Percentiles rank a stretch among this genome's conserved stretches.
phyloP scores from a whole-genome alignment of 2,113 vertebrate species.

The Dendropsophus ebraccatus region DNA sequence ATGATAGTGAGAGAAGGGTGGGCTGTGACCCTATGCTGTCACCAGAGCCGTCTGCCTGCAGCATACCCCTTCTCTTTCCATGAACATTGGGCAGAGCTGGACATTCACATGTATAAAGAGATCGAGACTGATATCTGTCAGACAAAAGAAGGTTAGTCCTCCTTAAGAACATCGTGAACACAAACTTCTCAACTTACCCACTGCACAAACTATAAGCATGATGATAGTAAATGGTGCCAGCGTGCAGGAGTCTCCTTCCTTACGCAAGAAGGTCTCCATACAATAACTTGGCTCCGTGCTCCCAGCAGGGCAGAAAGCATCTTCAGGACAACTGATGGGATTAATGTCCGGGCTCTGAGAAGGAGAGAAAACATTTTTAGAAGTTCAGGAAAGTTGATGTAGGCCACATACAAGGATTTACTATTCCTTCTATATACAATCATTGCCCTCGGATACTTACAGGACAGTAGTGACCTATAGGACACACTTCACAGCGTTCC shows the following conservation, averaged over 20 bases:
- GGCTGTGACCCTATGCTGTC: too few species aligned
- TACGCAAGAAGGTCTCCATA: slow-evolving; percentile 86
- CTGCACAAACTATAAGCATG: slow-evolving; percentile 77
- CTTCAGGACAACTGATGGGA: slow-evolving; percentile 78
- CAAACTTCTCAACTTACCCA: slow-evolving; percentile 69
- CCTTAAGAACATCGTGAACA: too few species aligned
- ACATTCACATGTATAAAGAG: too few species aligned
- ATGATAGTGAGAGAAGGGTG: too few species aligned
- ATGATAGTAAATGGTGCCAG: slow-evolving; percentile 79
- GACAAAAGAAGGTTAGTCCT: too few species aligned
- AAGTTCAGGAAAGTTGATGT: background rate
- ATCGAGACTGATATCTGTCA: too few species aligned
- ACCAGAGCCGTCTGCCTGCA: too few species aligned
- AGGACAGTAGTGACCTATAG: slow-evolving; percentile 86
- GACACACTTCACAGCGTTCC: slow-evolving; percentile 81
- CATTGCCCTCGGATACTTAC: slow-evolving; percentile 76
- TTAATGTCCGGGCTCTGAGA: slow-evolving; percentile 82
- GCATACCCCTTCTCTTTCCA: too few species aligned
- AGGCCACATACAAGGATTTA: too few species aligned
- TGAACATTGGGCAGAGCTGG: too few species aligned
- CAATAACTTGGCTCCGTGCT: slow-evolving; percentile 80
- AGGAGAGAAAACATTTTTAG: background rate
- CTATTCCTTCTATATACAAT: too few species aligned
- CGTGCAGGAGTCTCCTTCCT: slow-evolving; percentile 80
- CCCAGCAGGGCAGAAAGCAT: slow-evolving; percentile 85